Conservation (phyloP, 92 coral and sea anemone species). For the Umimayanthus chanpuru region DNA sequence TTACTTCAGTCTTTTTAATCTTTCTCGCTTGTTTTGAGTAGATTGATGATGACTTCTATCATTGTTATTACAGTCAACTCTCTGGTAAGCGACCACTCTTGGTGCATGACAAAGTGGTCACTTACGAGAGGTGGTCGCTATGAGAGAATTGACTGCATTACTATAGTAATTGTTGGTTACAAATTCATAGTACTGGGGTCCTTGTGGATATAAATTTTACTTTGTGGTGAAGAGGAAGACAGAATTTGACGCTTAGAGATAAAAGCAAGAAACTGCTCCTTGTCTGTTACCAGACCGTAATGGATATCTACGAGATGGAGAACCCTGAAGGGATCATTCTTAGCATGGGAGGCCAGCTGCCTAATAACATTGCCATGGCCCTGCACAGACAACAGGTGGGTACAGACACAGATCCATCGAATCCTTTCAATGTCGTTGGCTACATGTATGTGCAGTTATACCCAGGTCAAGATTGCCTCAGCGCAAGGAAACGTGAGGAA, state of each 20-base stretch:
- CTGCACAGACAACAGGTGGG: slow-evolving; percentile 95
- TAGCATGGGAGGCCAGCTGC: slow-evolving; percentile 98
- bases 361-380: slow-evolving; percentile 98
- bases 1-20: background rate
- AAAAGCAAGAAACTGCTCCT: background rate
- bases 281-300: slow-evolving; percentile 70
- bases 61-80: too few relatives aligned
- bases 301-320: slow-evolving; percentile 95
- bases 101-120: too few relatives aligned
- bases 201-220: too few relatives aligned
- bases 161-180: background rate
- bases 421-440: background rate
- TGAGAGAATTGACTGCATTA: too few relatives aligned
- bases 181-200: background rate
- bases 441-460: too few relatives aligned
- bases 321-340: slow-evolving; percentile 94
- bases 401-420: too few relatives aligned
- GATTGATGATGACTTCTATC: too few relatives aligned
- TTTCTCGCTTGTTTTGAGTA: too few relatives aligned
- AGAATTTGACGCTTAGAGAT: background rate
- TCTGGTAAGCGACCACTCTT: too few relatives aligned
- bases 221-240: background rate
- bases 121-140: too few relatives aligned
- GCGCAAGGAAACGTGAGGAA: too few relatives aligned
- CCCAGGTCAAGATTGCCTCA: too few relatives aligned